phyloP scores from a whole-genome alignment of 2,888 invertebrate genomes.

The Drosophila acutilabella region DNA sequence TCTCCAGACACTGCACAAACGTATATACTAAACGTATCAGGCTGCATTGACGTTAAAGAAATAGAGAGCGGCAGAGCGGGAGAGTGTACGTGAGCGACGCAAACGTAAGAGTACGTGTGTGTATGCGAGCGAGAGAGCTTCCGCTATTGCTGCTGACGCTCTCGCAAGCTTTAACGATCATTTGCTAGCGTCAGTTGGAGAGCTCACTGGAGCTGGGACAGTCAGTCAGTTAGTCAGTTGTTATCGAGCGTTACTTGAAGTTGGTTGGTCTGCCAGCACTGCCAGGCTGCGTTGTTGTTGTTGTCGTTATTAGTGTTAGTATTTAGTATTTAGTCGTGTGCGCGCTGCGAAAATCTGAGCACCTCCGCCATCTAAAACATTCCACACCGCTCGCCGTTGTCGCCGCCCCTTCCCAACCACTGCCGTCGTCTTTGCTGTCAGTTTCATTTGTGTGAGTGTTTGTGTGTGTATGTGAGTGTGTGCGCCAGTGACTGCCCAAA shows the following conservation, averaged over 20 bases:
- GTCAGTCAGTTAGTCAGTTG: conserved; percentile 64
- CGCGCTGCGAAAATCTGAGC: conserved; percentile 74
- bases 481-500: conserved; percentile 53
- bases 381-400: conserved; percentile 64
- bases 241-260: conserved; percentile 76
- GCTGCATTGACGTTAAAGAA: conserved; percentile 16
- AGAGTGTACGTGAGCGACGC: background rate
- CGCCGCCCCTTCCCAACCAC: conserved; percentile 36
- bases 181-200: conserved; percentile 28
- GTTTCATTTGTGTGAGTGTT: conserved; percentile 66
- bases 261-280: conserved; percentile 49
- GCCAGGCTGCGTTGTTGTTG: conserved; percentile 27
- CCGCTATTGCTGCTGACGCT: conserved; percentile 4
- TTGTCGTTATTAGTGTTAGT: conserved; percentile 46
- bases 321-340: conserved; percentile 39
- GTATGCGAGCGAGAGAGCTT: conserved; percentile 22
- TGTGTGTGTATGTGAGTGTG: background rate
- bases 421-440: conserved; percentile 39
- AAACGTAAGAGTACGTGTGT: background rate
- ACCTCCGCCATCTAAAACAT: conserved; percentile 12
- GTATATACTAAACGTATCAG: conserved; percentile 3
- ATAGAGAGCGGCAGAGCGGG: conserved; percentile 21
- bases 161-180: conserved; percentile 44
- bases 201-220: conserved; percentile 40
- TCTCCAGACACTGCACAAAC: conserved; percentile 17